Evolutionary conservation across 2,888 invertebrate genomes (phyloP).

Genomic region (Hirtodrosophila histrioides): DNA sequence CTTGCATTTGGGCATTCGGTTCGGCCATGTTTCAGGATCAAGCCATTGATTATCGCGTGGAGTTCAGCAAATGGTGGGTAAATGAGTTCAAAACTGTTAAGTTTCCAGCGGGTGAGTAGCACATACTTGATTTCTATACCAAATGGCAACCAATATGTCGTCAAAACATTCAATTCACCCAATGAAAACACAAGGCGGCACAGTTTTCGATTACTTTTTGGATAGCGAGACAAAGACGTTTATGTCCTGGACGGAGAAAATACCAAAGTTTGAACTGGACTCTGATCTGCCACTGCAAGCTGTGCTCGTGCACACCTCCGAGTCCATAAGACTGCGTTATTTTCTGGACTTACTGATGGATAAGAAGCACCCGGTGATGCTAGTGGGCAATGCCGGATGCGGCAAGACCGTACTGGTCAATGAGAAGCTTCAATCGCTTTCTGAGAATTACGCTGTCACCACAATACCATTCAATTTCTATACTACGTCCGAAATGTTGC

Average conservation of each 20-base stretch:
- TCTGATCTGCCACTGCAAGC: conserved; percentile 96
- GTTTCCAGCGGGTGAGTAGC: conserved; percentile 88
- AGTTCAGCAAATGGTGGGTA: conserved; percentile 99
- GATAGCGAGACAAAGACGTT: conserved; percentile 96
- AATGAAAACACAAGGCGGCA: conserved; percentile 87
- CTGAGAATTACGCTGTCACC: conserved; percentile 94
- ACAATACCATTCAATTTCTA: conserved; percentile 99
- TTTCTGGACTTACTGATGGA: conserved; percentile 96
- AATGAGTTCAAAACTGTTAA: conserved; percentile 98
- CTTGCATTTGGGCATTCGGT: conserved; percentile 98
- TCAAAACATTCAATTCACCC: too few relatives aligned
- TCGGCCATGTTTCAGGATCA: conserved; percentile 99
- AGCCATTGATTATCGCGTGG: conserved; percentile 89
- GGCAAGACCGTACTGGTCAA: conserved; percentile 95
- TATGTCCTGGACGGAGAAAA: conserved; percentile 94
- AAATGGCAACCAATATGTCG: too few relatives aligned
- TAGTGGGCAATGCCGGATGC: conserved; percentile 96
- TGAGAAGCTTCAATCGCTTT: conserved; percentile 89
- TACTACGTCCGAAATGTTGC: conserved; percentile 96
- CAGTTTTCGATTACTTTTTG: conserved; percentile 97
- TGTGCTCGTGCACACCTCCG: conserved; percentile 95
- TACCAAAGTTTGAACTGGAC: conserved; percentile 95
- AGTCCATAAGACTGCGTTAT: conserved; percentile 94
- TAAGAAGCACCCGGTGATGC: conserved; percentile 95
- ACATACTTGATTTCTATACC: not conserved